Evolutionary conservation across 2,888 invertebrate species (phyloP).

Genomic region (Tanytarsus gracilentus): DNA sequence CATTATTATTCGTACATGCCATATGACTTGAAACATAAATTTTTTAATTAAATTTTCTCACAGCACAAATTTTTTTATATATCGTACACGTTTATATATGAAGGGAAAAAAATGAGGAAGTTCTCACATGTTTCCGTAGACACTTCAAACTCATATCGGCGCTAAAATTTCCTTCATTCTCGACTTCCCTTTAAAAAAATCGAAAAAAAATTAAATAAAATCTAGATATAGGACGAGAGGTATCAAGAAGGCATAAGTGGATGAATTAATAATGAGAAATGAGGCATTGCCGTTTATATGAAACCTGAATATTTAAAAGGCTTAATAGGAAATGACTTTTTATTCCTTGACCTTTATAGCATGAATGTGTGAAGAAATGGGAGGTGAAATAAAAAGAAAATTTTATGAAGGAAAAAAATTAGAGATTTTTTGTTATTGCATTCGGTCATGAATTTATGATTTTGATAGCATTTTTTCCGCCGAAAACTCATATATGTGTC

Average conservation of each 20-base stretch:
- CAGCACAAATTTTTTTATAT: background rate
- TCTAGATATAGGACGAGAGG: background rate
- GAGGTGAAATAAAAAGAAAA: background rate
- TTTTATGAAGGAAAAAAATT: too few relatives aligned
- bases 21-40: background rate
- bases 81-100: background rate
- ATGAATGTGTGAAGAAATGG: background rate
- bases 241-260: background rate
- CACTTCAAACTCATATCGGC: slow-evolving; percentile 19
- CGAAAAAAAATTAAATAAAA: slow-evolving; percentile 6
- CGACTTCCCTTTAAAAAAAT: slow-evolving; percentile 16
- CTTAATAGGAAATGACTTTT: slow-evolving; percentile 6
- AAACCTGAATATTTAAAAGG: too few relatives aligned
- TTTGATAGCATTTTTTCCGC: too few relatives aligned
- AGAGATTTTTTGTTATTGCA: too few relatives aligned
- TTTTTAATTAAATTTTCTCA: slow-evolving; percentile 10
- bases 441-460: too few relatives aligned
- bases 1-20: background rate
- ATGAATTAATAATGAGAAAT: slow-evolving; percentile 7
- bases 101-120: background rate
- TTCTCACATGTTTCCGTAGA: background rate
- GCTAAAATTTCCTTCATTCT: slow-evolving; percentile 16
- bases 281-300: too few relatives aligned
- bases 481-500: too few relatives aligned
- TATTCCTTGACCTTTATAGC: background rate